Evolutionary conservation across 2,888 invertebrate species (phyloP), one percentile per base, ranked within the genome.

Genomic region (Cerceris ruficornis): DNA sequence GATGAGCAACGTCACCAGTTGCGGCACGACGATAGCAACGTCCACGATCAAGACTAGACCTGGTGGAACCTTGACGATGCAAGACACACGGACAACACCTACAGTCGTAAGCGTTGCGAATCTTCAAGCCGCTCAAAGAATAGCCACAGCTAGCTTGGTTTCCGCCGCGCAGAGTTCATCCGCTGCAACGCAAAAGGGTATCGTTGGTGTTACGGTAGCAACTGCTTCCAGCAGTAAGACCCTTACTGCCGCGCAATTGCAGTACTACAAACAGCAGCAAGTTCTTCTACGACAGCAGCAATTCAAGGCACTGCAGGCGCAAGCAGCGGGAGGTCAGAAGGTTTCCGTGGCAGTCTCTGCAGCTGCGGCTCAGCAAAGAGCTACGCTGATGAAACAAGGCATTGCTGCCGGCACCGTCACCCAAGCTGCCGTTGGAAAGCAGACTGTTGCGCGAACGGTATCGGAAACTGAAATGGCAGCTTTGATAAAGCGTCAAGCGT

Each of bases 181-280:
- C 0, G 81, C 81, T 0, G 77, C 82, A 6, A 17, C 77, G 7
- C 92, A 92, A 67, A 93, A 93, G 59, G 90, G 91, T 4, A 81
- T 92, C 13, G 91, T 93, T 6, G 93, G 94, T 2, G 93, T 94
- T 0, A 93, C 93, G 50, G 92, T 94, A 75, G 93, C 93, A 6
- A 92, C 94, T 0, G 85, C 90, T 0, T 79, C 90, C 50, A 93
- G 94, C 69, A 93, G 92, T 55, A 94, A 94, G 88, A 92, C 93
- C 6, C 89, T 94, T 28, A 94, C 93, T 28, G 93, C 93, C 4
- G 93, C 94, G 0, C 95, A 95, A 82, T 85, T 95, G 69, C 94
- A 95, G 86, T 93, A 95, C 86, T 95, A 95, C 83, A 93, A 95
- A n/a, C 95, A 95, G 88, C 95, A 95, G 89, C 94, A 77, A 88